Conservation (phyloP, 92 coral and sea anemone genomes). For the Paramuricea clavata region DNA sequence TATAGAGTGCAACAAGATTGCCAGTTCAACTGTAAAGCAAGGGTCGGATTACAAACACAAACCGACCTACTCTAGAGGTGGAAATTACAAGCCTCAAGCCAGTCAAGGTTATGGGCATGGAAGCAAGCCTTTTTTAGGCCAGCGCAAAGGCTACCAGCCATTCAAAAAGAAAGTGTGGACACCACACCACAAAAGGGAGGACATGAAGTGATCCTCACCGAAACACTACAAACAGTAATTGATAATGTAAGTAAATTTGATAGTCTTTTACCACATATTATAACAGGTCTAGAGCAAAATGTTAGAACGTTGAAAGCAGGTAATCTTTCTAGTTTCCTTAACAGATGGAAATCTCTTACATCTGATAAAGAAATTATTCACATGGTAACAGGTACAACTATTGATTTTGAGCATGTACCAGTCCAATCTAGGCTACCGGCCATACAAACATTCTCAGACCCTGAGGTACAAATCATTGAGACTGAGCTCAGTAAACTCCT, state of each 20-base stretch:
- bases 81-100: slow-evolving; percentile 9
- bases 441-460: slow-evolving; percentile 35
- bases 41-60: not conserved
- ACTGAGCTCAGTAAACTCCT: not conserved
- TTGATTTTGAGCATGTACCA: slow-evolving; percentile 27
- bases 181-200: slow-evolving; percentile 31
- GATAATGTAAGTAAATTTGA: slow-evolving; percentile 49
- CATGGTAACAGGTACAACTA: slow-evolving; percentile 22
- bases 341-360: slow-evolving; percentile 30
- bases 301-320: slow-evolving; percentile 41
- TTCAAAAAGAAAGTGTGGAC: slow-evolving; percentile 44
- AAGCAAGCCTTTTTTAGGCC: slow-evolving; percentile 42
- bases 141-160: slow-evolving; percentile 38
- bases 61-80: slow-evolving; percentile 19
- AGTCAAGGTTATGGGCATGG: not conserved
- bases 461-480: not conserved
- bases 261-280: slow-evolving; percentile 29
- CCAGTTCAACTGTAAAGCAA: slow-evolving; percentile 45
- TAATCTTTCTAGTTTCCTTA: slow-evolving; percentile 12
- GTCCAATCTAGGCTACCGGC: slow-evolving; percentile 34
- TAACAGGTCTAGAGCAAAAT: slow-evolving; percentile 29
- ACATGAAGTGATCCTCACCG: slow-evolving; percentile 24
- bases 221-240: not conserved
- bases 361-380: slow-evolving; percentile 10
- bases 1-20: slow-evolving; percentile 51